A percentile compares a stretch with the other conserved stretches of the same genome.
Conservation (phyloP, 2,113 vertebrate genomes). For the Jacana jacana region DNA sequence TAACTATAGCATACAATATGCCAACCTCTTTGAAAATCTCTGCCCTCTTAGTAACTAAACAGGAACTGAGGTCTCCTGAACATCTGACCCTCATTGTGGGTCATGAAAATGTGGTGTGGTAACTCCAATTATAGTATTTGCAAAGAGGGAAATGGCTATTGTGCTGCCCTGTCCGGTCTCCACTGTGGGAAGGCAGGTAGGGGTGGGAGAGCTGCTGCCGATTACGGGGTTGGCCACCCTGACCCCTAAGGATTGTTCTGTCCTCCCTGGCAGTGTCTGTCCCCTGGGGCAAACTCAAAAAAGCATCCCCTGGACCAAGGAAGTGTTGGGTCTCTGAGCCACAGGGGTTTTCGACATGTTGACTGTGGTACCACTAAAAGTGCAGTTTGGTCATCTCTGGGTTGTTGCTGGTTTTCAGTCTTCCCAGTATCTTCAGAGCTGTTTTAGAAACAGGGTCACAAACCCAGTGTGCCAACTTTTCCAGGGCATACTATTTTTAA, state of each 20-base stretch:
- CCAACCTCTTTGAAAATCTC: background rate
- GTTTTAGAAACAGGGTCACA: background rate
- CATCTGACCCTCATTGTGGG: conserved; percentile 23
- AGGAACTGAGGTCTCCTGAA: conserved; percentile 1
- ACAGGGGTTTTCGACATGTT: background rate
- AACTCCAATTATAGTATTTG: conserved; percentile 3
- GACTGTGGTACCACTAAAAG: accelerated
- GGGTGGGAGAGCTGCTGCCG: background rate
- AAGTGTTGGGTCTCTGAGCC: background rate
- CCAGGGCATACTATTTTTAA: background rate
- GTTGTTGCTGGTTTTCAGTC: background rate
- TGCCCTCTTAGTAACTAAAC: background rate
- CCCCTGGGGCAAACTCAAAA: background rate
- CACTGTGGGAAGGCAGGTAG: background rate
- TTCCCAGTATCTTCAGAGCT: background rate
- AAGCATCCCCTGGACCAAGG: background rate
- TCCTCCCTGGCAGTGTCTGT: background rate
- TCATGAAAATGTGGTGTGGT: background rate
- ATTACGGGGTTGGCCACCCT: accelerated
- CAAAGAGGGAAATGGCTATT: conserved; percentile 48
- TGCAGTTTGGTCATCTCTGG: background rate
- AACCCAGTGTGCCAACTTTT: background rate
- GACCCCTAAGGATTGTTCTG: background rate
- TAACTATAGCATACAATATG: conserved; percentile 1
- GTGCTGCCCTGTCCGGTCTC: conserved; percentile 30